Percentiles rank a stretch among this genome's conserved stretches.
Conservation (phyloP, 2,888 invertebrate genomes). For the Phymatocera aterrima region DNA sequence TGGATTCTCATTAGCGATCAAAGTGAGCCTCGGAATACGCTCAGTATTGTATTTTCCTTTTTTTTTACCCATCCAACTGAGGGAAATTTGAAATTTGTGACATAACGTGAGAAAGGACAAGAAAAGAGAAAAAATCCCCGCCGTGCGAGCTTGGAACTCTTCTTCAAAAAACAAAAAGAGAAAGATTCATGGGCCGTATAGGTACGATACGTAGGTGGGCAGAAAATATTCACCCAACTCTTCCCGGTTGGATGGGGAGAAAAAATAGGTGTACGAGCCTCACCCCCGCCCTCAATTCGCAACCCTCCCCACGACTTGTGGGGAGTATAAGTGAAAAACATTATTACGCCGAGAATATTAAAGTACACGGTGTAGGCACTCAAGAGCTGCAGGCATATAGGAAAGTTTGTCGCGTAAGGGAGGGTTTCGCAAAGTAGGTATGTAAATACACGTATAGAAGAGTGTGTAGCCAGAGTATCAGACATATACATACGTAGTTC, state of each 20-base stretch:
- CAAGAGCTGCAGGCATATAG: background rate
- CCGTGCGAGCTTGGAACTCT: too few species aligned
- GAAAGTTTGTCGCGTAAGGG: constrained; percentile 29
- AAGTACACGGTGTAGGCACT: constrained; percentile 37
- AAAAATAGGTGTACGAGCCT: background rate
- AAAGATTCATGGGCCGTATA: too few species aligned
- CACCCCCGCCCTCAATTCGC: background rate
- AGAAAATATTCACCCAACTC: constrained; percentile 7
- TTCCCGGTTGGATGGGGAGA: background rate
- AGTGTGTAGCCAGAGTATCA: constrained; percentile 27
- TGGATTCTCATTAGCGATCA: background rate
- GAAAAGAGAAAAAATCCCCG: too few species aligned
- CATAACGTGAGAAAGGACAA: too few species aligned
- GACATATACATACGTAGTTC: background rate
- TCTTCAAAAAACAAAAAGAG: too few species aligned
- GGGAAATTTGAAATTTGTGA: too few species aligned
- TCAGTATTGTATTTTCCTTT: too few species aligned
- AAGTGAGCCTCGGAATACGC: background rate
- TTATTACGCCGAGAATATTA: constrained; percentile 37
- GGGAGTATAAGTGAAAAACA: constrained; percentile 36
- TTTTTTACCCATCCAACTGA: too few species aligned
- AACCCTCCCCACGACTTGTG: background rate
- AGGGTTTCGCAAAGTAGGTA: constrained; percentile 23
- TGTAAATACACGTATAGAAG: too few species aligned
- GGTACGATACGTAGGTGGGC: background rate